Percentiles rank a stretch among this genome's conserved stretches.
Conservation (phyloP, 37 sponge, comb jelly and placozoan species). For the Dysidea cf. avara region DNA sequence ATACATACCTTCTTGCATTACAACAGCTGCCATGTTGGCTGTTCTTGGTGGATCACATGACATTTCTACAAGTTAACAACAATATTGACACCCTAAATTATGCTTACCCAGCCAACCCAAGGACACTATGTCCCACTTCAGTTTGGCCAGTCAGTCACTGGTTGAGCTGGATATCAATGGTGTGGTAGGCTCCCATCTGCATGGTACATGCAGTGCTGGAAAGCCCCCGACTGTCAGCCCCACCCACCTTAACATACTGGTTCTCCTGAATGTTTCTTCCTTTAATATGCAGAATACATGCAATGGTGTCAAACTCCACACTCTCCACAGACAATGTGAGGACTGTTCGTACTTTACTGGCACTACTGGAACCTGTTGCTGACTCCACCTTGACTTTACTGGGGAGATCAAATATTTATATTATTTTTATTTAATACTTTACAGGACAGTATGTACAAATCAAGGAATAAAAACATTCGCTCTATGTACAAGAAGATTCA, state of each 20-base stretch:
- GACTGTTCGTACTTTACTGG: constrained; percentile 75
- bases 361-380: constrained; percentile 78
- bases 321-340: constrained; percentile 87
- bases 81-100: too few species aligned
- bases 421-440: background rate
- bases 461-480: too few species aligned
- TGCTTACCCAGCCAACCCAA: constrained; percentile 80
- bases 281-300: constrained; percentile 72
- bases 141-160: constrained; percentile 86
- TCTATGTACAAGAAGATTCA: too few species aligned
- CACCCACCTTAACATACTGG: constrained; percentile 82
- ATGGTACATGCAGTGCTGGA: background rate
- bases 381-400: constrained; percentile 90
- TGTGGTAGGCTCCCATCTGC: constrained; percentile 99
- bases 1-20: constrained; percentile 94
- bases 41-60: constrained; percentile 89
- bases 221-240: too few species aligned
- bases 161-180: constrained; percentile 88
- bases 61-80: constrained; percentile 74
- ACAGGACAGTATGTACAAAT: constrained; percentile 92
- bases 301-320: constrained; percentile 87
- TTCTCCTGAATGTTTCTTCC: constrained; percentile 97
- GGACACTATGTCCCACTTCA: constrained; percentile 91
- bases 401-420: background rate
- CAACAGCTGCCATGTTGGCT: constrained; percentile 90